Evolutionary conservation across 2,888 invertebrate genomes (phyloP).

Genomic region (Aphrophora alni): DNA sequence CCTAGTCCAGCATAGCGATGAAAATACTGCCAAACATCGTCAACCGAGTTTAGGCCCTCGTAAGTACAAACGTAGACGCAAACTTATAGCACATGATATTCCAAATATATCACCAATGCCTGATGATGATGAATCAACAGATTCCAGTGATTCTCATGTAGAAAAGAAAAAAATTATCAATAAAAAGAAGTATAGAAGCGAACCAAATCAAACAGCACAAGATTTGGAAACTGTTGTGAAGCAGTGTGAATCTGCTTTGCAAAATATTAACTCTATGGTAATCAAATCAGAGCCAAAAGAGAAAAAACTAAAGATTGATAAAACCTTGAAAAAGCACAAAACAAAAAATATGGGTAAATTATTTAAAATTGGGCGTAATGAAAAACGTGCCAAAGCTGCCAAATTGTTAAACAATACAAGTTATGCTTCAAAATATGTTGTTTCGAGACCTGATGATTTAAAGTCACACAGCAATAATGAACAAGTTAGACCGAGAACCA

Average conservation of each 20-base stretch:
- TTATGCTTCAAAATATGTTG: conserved; percentile 46
- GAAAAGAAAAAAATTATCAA: conserved; percentile 29
- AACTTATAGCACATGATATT: conserved; percentile 68
- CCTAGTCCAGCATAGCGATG: conserved; percentile 84
- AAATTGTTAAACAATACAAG: conserved; percentile 46
- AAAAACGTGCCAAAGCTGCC: conserved; percentile 45
- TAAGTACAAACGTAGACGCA: conserved; percentile 81
- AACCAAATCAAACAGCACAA: conserved; percentile 18
- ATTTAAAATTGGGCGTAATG: conserved; percentile 37
- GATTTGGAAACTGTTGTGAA: conserved; percentile 41
- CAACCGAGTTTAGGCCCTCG: conserved; percentile 65
- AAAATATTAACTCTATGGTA: conserved; percentile 45
- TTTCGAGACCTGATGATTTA: conserved; percentile 42
- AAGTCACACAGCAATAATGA: neutral
- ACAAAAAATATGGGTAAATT: conserved; percentile 42
- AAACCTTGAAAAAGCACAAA: conserved; percentile 40
- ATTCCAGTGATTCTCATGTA: conserved; percentile 36
- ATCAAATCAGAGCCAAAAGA: conserved; percentile 38
- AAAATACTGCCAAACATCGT: conserved; percentile 70
- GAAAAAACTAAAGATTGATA: conserved; percentile 38
- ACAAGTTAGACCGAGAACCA: conserved; percentile 20
- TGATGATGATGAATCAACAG: conserved; percentile 36
- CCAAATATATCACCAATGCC: neutral
- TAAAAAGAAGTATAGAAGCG: conserved; percentile 31
- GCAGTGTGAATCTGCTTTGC: conserved; percentile 42